Percentiles rank a stretch among this genome's conserved stretches.
Conservation (phyloP, 2,797 vertebrate species). For the Rhyacichthys aspro region DNA sequence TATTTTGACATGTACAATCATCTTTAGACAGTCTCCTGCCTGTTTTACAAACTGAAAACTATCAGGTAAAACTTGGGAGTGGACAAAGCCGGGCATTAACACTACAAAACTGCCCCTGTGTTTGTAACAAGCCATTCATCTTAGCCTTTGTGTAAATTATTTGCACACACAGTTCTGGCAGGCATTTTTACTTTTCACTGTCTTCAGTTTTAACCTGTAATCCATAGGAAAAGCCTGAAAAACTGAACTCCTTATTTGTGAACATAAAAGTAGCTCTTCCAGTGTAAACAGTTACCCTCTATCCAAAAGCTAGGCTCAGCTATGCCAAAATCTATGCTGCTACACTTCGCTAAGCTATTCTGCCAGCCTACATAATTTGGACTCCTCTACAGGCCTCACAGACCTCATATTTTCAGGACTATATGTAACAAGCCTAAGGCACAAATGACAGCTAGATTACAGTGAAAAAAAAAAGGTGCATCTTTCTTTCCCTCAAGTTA, state of each 20-base stretch:
- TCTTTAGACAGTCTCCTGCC: no score
- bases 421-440: constrained; percentile 42
- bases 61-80: constrained; percentile 64
- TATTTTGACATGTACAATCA: neutral
- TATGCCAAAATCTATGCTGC: constrained; percentile 33
- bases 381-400: constrained; percentile 26
- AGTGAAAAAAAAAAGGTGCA: constrained; percentile 71
- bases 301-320: constrained; percentile 41
- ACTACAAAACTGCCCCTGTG: constrained; percentile 9
- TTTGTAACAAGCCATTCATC: constrained; percentile 10
- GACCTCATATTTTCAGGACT: constrained; percentile 20
- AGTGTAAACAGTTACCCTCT: constrained; percentile 65
- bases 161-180: constrained; percentile 19
- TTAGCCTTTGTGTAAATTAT: no score
- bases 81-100: constrained; percentile 21
- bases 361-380: constrained; percentile 21
- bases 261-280: constrained; percentile 49
- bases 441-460: constrained; percentile 56
- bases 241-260: constrained; percentile 28
- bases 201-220: constrained; percentile 19
- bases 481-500: constrained; percentile 35
- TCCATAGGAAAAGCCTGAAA: constrained; percentile 14
- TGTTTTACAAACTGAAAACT: constrained; percentile 48
- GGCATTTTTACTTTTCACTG: constrained; percentile 2
- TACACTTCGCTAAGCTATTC: constrained; percentile 31